phyloP scores from a whole-genome alignment of 1,140 invertebrate genomes.

The Drosophila grimshawi region DNA sequence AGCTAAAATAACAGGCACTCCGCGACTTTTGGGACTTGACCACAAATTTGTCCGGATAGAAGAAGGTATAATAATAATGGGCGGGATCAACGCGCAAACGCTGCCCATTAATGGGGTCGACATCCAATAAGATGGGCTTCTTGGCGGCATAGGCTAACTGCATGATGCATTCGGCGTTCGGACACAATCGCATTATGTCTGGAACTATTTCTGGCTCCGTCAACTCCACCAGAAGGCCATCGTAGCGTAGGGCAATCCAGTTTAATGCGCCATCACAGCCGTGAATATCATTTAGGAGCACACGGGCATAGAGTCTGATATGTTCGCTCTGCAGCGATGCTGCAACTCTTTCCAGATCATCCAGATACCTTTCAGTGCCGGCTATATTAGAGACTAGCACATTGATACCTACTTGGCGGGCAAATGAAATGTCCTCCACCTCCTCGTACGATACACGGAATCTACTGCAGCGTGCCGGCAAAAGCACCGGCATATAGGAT shows the following conservation, averaged over 20 bases:
- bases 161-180: constrained; percentile 60
- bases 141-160: constrained; percentile 55
- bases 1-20: constrained; percentile 45
- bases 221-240: constrained; percentile 72
- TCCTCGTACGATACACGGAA: constrained; percentile 70
- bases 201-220: constrained; percentile 13
- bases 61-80: constrained; percentile 66
- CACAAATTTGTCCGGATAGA: constrained; percentile 76
- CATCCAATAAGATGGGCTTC: constrained; percentile 71
- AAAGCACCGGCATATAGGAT: constrained; percentile 69
- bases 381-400: constrained; percentile 64
- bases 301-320: constrained; percentile 62
- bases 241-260: constrained; percentile 68
- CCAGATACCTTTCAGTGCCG: constrained; percentile 57
- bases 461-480: constrained; percentile 57
- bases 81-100: constrained; percentile 57
- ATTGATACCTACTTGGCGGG: constrained; percentile 70
- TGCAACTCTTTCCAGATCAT: constrained; percentile 56
- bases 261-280: constrained; percentile 61
- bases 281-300: constrained; percentile 66
- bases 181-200: constrained; percentile 65
- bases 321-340: constrained; percentile 52
- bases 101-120: constrained; percentile 45
- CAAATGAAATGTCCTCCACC: constrained; percentile 77
- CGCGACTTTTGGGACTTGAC: constrained; percentile 19